Percentiles rank a stretch among this genome's conserved stretches.
These are phyloP conservation scores for Dorcus parallelipipedus DNA, from an alignment of 2,888 invertebrate genomes.

Conservation along the genomic window DNA sequence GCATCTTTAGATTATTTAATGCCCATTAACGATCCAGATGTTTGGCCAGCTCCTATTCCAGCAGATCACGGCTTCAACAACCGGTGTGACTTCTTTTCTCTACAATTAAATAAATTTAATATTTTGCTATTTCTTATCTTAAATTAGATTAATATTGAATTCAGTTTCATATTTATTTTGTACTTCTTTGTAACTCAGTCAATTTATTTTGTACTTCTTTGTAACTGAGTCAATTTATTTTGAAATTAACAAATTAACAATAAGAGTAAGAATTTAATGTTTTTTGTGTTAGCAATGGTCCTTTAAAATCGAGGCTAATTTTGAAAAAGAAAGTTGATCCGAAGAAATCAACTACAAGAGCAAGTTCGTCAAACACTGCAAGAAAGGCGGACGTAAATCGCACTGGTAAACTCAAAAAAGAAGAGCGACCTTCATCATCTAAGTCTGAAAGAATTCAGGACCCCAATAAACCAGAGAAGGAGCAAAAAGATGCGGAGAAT, in stretches of 20 bases:
- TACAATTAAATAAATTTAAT: background rate
- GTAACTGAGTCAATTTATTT: too few relatives aligned
- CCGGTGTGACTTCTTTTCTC: constrained; percentile 14
- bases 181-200: too few relatives aligned
- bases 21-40: constrained; percentile 70
- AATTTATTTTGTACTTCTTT: too few relatives aligned
- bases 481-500: constrained; percentile 64
- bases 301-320: constrained; percentile 34
- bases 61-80: constrained; percentile 62
- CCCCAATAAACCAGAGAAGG: constrained; percentile 44
- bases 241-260: background rate
- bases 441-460: constrained; percentile 42
- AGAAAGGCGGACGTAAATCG: constrained; percentile 36
- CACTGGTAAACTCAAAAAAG: constrained; percentile 33
- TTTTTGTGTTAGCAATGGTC: constrained; percentile 32
- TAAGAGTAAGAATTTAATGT: background rate
- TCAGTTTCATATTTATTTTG: background rate
- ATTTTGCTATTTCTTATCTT: background rate
- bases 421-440: constrained; percentile 45
- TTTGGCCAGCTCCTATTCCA: constrained; percentile 83
- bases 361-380: constrained; percentile 42
- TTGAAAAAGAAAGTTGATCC: constrained; percentile 37
- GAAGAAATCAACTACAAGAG: constrained; percentile 42
- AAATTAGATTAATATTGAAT: background rate
- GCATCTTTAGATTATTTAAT: constrained; percentile 65